Base-by-base conservation (phyloP, 2,888 invertebrate genomes). In the Cosmia trapezina region DNA sequence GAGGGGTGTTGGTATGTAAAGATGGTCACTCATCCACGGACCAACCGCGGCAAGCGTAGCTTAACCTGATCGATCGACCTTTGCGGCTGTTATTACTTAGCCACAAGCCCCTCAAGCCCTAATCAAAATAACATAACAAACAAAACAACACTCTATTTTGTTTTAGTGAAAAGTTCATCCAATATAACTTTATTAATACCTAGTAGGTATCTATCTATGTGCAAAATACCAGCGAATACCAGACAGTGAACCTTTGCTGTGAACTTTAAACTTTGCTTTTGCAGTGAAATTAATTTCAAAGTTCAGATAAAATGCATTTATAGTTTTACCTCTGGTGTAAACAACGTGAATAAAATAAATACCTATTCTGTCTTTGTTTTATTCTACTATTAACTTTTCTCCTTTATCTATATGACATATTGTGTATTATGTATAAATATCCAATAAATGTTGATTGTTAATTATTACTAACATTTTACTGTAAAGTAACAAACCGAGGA, bases 201-300 rank as follows among this genome's bases (percentile, higher is more conserved):
- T 28, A 70, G 43, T 33, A 67, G 45, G 41, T n/a, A n/a, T n/a
- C n/a, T 66, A 65, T 19, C 19, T 81, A 37, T 59, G 57, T 66
- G 60, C 56, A 70, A 76, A 78, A 81, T 66, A 53, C 59, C 54
- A 74, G 54, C 17, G 22, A 76, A 78, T 59, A 73, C 78, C 76
- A 81, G 85, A 79, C 81, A 56, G 45, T 76, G 81, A 85, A 83
- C 85, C 75, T 79, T 80, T 59, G 60, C 68, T 68, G 51, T 77
- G 86, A 83, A 85, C 85, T 83, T 79, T 80, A 76, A 80, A 79
- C 71, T 78, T 76, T 80, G 68, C 71, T 75, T 74, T 76, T 73
- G 59, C 64, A 76, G 69, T 41, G 54, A 84, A 80, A 77, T 83
- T 78, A 78, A 85, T 79, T 78, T 77, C 64, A 76, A 80, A 80